These are phyloP conservation scores for Drosophila ercepeae DNA, from an alignment of 1,140 invertebrate genomes.

Conservation along the genomic window DNA sequence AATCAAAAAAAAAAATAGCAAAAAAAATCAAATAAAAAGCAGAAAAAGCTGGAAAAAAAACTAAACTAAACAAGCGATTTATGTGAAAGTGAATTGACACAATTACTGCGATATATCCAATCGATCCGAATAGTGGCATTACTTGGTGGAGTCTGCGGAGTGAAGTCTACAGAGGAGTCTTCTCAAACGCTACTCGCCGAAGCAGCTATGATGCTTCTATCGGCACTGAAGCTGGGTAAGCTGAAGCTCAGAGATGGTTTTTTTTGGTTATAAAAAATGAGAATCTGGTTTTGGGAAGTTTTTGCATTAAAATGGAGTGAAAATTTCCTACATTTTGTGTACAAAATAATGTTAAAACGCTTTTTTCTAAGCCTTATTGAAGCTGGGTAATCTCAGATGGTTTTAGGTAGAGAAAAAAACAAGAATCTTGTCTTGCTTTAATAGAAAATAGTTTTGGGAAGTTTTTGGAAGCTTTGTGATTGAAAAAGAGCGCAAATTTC, in stretches of 20 bases:
- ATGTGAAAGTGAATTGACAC: constrained; percentile 80
- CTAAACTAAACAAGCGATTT: constrained; percentile 56
- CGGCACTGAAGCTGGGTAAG: constrained; percentile 83
- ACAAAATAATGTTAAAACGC: too few relatives aligned
- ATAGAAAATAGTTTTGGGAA: too few relatives aligned
- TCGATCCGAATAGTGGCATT: constrained; percentile 11
- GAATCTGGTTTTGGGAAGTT: too few relatives aligned
- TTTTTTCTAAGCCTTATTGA: too few relatives aligned
- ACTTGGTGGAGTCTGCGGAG: constrained; percentile 10
- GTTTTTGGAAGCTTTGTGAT: too few relatives aligned
- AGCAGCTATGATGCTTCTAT: constrained; percentile 82
- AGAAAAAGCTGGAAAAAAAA: constrained; percentile 22
- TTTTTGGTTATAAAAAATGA: too few relatives aligned
- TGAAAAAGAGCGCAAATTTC: too few relatives aligned
- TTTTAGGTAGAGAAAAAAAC: too few relatives aligned
- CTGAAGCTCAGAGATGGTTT: not conserved
- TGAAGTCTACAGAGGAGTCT: constrained; percentile 31
- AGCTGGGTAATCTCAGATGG: too few relatives aligned
- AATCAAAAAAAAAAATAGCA: constrained; percentile 30
- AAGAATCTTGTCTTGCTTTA: too few relatives aligned
- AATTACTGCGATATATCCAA: constrained; percentile 47
- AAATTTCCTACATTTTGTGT: too few relatives aligned
- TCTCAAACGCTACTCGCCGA: constrained; percentile 20
- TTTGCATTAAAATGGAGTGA: too few relatives aligned
- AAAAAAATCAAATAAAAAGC: constrained; percentile 13